Evolutionary conservation across 2,888 invertebrate species (phyloP), one percentile per base, ranked within the genome.

Genomic region (Ctena decussata): DNA sequence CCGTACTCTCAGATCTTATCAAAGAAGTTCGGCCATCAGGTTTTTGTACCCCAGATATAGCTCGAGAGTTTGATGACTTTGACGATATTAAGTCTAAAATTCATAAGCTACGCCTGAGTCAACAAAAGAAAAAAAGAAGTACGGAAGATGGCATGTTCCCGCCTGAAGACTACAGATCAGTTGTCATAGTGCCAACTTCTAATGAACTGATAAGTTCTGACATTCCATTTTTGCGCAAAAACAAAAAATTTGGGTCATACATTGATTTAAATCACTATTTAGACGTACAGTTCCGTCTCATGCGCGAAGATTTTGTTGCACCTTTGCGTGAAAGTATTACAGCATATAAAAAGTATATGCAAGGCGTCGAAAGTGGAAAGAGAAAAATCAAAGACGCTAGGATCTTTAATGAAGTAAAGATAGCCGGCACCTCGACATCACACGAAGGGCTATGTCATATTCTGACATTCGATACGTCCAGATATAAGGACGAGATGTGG

Each of bases 251-350:
- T 65, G 97, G 97, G 27, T 96, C 96, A 0, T 98, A 97, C 94
- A 93, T 96, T 0, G 96, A 96, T 92, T 96, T 97, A 0, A 96
- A 97, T 69, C 97, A 98, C 92, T 98, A 98, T 94, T 96, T 98
- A 30, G 97, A 98, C 90, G 96, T 93, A 11, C 98, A 98, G 91
- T 98, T 98, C 93, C 97, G 97, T 39, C 96, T 98, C 41, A 94
- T 98, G 69, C 96, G 98, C 39, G 98, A 98, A 96, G 98, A 98
- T 95, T 98, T 97, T 93, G 96, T 98, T 39, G 96, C 96, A 32
- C 98, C 98, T 0, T 94, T 98, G 37, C 96, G 97, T 46, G 97
- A 97, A 92, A 97, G 97, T 86, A 70, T 87, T 3, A 21, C 21
- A 18, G 82, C 84, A 24, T 84, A 73, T 49, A 32, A 72, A 18